Conservation (phyloP, 1,140 invertebrate species). For the Paracyclopina nana region DNA sequence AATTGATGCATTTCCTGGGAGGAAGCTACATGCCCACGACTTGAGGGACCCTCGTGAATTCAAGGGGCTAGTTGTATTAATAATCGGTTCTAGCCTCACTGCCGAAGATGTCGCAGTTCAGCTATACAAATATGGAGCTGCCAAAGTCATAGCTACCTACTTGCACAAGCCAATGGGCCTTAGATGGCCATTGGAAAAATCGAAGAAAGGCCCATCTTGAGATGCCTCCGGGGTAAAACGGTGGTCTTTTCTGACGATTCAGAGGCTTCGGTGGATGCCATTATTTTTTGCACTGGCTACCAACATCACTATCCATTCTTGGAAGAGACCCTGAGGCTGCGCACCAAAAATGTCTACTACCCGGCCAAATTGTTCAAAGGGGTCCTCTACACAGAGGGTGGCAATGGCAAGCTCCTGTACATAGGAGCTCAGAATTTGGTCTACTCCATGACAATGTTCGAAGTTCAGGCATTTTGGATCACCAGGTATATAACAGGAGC, state of each 20-base stretch:
- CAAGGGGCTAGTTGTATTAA: constrained; percentile 1
- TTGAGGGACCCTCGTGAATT: constrained; percentile 15
- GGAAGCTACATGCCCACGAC: constrained; percentile 14
- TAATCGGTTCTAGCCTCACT: constrained; percentile 14
- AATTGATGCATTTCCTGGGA: constrained; percentile 11
- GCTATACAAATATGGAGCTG: constrained; percentile 8
- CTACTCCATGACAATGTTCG: constrained; percentile 12
- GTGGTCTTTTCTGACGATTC: constrained; percentile 24
- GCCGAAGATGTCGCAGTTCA: constrained; percentile 16
- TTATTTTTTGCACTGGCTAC: constrained; percentile 27
- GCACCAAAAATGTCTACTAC: constrained; percentile 15
- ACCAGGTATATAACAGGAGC: not conserved
- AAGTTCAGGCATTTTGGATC: constrained; percentile 4
- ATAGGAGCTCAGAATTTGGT: constrained; percentile 13
- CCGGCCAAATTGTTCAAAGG: constrained; percentile 15
- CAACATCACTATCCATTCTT: constrained; percentile 26
- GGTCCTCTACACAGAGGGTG: constrained; percentile 10
- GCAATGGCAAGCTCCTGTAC: constrained; percentile 13
- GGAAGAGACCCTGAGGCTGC: too few species aligned
- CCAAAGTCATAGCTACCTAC: constrained; percentile 13
- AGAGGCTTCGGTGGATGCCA: constrained; percentile 23
- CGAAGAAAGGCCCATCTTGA: constrained; percentile 5
- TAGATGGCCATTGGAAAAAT: constrained; percentile 15
- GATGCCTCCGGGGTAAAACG: constrained; percentile 23
- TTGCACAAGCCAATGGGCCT: constrained; percentile 15